Percentiles rank a stretch among this genome's conserved stretches.
Evolutionary conservation across 92 coral and sea anemone species (phyloP).

Genomic region (Ricordea florida): DNA sequence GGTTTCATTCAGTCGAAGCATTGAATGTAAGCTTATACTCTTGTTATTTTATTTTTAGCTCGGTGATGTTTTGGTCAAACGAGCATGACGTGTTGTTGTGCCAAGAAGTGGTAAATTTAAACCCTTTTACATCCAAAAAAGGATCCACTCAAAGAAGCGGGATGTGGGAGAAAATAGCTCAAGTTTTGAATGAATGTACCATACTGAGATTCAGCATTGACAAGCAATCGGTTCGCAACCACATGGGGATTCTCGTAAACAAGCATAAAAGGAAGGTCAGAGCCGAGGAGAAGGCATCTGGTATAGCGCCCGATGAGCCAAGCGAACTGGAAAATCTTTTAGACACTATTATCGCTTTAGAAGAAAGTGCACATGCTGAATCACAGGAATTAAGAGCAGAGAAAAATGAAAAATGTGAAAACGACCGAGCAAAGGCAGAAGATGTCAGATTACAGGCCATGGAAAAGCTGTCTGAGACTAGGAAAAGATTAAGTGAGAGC

Average conservation of each 20-base stretch:
- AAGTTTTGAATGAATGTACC: background rate
- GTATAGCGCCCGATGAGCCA: conserved; percentile 4
- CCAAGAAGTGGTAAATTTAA: no score
- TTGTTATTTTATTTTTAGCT: no score
- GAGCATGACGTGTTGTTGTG: no score
- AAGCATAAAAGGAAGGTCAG: background rate
- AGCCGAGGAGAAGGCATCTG: conserved; percentile 3
- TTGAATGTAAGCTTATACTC: background rate
- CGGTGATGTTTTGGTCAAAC: no score
- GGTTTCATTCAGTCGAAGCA: background rate
- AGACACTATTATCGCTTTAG: background rate
- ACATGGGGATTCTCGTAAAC: conserved; percentile 4
- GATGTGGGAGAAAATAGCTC: conserved; percentile 14
- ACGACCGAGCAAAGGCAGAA: conserved; percentile 18
- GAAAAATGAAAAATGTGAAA: conserved; percentile 7
- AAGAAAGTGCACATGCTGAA: conserved; percentile 1
- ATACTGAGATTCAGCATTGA: background rate
- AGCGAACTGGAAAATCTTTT: conserved; percentile 4
- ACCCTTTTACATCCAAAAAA: no score
- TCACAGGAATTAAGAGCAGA: conserved; percentile 6
- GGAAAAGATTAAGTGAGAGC: conserved; percentile 8
- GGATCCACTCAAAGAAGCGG: background rate
- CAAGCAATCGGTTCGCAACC: background rate
- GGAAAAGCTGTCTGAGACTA: conserved; percentile 2
- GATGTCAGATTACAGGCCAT: background rate